Evolutionary conservation across 2,888 invertebrate species (phyloP), one percentile per base, ranked within the genome.

Genomic region (Cheilosia soror): DNA sequence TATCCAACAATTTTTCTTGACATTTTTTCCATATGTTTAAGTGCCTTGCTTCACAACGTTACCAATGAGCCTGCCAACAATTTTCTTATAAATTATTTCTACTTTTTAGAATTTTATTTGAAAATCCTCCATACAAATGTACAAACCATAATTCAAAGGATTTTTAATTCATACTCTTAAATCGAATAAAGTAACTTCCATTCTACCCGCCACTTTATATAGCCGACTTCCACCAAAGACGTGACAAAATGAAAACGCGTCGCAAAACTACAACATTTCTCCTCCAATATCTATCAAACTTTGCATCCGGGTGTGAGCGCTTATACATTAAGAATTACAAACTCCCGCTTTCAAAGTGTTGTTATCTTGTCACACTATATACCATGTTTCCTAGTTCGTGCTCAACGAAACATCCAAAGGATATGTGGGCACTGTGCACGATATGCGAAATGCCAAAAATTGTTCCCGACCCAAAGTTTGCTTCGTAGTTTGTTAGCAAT

Each of bases 301-400:
- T 75, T 66, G 47, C 49, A 69, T 47, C 27, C 51, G 42, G 53
- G 58, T 62, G 37, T 55, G 62, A 62, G 66, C 29, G 31, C 2
- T 44, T 60, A 7, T 27, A 65, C 63, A 75, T 76, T 65, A 71
- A 60, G 71, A 71, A 72, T 60, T 68, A 73, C 68, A 62, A 80
- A 55, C 29, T 63, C 11, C 44, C 13, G 15, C 51, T 2, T n/a
- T 4, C 40, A 1, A 66, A 44, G 40, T 68, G 68, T 81, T 76
- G 57, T 63, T 80, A 62, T 80, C 72, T 29, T 60, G 72, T 58
- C 77, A 77, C 44, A 40, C 80, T 15, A 55, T 37, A 4, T 9
- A 66, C 20, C 15, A 20, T 29, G 13, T 9, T 11, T 44, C 27
- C 4, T 15, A 57, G 62, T 79, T 79, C 73, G 79, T 79, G 82